Percentiles rank a stretch among this genome's conserved stretches.
Conservation (phyloP, 2,797 vertebrate genomes). For the Epinephelus awoara region DNA sequence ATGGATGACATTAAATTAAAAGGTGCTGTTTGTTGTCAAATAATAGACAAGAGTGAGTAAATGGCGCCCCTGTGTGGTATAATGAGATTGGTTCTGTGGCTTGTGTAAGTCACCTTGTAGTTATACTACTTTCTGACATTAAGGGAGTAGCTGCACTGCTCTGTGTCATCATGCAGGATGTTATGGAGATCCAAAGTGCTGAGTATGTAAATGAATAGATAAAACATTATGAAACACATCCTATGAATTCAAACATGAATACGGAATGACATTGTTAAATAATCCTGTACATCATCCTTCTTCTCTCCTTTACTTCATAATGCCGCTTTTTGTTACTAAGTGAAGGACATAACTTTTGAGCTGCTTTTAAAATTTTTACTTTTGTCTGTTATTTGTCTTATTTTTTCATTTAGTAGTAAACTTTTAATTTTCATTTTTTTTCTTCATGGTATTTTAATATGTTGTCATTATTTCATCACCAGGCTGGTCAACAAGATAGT, state of each 20-base stretch:
- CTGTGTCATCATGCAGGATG: neutral
- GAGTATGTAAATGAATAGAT: no score
- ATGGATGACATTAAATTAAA: neutral
- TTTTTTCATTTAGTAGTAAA: neutral
- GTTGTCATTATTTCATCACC: neutral
- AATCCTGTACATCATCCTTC: no score
- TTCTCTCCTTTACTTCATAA: neutral
- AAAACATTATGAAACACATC: no score
- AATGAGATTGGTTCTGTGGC: neutral
- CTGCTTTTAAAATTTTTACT: neutral
- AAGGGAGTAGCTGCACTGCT: neutral
- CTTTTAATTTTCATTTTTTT: neutral
- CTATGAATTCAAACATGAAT: no score
- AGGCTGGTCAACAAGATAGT: neutral
- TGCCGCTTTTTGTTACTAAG: neutral
- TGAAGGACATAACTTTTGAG: neutral
- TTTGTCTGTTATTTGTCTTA: neutral
- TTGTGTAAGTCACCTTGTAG: neutral
- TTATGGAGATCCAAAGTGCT: neutral
- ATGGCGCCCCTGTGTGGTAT: conserved; percentile 62
- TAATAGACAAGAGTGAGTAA: conserved; percentile 16
- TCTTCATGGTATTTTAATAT: neutral
- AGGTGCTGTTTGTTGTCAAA: neutral
- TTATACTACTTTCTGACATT: neutral
- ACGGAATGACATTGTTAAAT: no score